Percentiles rank a stretch among this genome's conserved stretches.
Evolutionary conservation across 2,888 invertebrate species (phyloP).

Genomic region (Omphaloscelis lunosa): DNA sequence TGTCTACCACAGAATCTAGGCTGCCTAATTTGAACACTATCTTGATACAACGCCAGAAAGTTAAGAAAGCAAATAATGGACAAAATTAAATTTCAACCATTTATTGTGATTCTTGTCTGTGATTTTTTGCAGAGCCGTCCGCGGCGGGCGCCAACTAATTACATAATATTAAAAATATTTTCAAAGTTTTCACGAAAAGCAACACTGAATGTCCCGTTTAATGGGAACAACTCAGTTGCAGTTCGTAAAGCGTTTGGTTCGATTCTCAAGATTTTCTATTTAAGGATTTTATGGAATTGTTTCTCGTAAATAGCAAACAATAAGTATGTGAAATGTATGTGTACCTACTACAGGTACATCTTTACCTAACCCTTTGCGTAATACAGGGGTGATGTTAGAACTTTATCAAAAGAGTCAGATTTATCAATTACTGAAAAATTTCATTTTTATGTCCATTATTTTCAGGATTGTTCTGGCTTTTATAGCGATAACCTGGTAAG

Average conservation of each 20-base stretch:
- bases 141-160: slow-evolving; percentile 1
- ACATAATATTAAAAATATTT: slow-evolving; percentile 12
- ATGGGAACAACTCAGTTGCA: background rate
- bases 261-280: background rate
- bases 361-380: no score
- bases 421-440: background rate
- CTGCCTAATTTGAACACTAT: slow-evolving; percentile 11
- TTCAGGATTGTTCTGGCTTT: background rate
- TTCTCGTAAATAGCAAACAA: no score
- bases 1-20: background rate
- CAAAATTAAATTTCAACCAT: no score
- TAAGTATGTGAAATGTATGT: no score
- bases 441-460: background rate
- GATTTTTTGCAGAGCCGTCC: background rate
- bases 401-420: background rate
- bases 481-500: background rate
- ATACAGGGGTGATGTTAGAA: no score
- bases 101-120: no score
- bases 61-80: background rate
- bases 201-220: background rate
- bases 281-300: background rate
- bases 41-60: slow-evolving; percentile 19
- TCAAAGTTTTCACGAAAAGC: background rate
- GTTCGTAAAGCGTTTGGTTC: background rate
- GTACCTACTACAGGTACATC: no score